These are phyloP conservation scores for Sphaerophoria rueppellii DNA, from an alignment of 2,888 invertebrate genomes.

Conservation along the genomic window DNA sequence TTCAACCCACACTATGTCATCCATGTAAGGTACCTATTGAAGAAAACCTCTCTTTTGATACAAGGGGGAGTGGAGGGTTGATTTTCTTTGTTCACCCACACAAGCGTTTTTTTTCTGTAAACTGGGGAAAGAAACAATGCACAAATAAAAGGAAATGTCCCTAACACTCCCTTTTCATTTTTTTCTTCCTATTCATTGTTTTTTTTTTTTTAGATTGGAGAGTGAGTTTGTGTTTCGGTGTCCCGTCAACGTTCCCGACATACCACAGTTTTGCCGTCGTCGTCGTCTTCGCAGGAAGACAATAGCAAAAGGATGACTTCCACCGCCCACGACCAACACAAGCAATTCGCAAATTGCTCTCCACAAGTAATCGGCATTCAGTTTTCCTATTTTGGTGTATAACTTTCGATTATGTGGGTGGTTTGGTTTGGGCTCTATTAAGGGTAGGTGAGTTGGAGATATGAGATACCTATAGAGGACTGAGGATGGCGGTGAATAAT, in stretches of 20 bases:
- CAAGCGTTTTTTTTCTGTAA: slow-evolving; percentile 38
- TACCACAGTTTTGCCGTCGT: background rate
- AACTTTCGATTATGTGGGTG: slow-evolving; percentile 70
- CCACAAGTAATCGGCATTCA: slow-evolving; percentile 71
- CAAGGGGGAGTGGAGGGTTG: slow-evolving; percentile 8
- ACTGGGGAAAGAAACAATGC: slow-evolving; percentile 70
- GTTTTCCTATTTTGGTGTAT: slow-evolving; percentile 68
- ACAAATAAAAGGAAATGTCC: slow-evolving; percentile 63
- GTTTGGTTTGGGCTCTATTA: slow-evolving; percentile 21
- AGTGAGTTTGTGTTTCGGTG: slow-evolving; percentile 49
- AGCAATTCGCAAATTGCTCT: slow-evolving; percentile 69
- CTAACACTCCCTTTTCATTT: slow-evolving; percentile 67
- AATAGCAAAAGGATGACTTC: slow-evolving; percentile 60
- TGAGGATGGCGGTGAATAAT: slow-evolving; percentile 62
- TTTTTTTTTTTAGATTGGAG: slow-evolving; percentile 37
- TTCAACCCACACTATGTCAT: background rate
- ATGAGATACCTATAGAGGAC: slow-evolving; percentile 9
- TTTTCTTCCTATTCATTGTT: slow-evolving; percentile 16
- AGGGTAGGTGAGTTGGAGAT: slow-evolving; percentile 6
- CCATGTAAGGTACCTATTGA: slow-evolving; percentile 14
- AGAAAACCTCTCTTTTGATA: background rate
- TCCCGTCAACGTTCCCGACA: slow-evolving; percentile 11
- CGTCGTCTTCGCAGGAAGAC: slow-evolving; percentile 44
- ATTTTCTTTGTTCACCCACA: slow-evolving; percentile 54
- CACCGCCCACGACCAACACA: slow-evolving; percentile 65